Evolutionary conservation across 2,888 invertebrate genomes (phyloP), one percentile per base, ranked within the genome.

Genomic region (Cinara cedri): DNA sequence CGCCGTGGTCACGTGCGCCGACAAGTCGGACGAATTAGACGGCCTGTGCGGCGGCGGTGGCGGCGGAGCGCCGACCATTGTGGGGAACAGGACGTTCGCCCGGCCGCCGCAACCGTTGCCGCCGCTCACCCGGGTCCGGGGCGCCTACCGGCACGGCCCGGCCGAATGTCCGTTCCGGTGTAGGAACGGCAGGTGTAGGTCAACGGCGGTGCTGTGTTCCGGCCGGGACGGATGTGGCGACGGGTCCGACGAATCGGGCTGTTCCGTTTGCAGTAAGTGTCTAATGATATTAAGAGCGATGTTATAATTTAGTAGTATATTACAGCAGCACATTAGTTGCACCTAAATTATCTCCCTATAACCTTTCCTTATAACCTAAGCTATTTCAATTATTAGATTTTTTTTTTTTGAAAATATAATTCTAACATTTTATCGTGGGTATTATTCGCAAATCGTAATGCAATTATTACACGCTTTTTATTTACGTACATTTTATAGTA

Each of bases 191-290:
- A 88, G 94, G 81, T 96, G 96, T 86, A 89, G 96, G 80, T 94
- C 95, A 70, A 93, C 93, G 81, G 95, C 96, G 0, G 93, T 96
- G 82, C 91, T 94, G 3, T 96, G 96, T 86, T 95, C 94, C 16
- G 96, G 96, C 42, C 89, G 93, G 57, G 95, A 96, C 85, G 96
- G 96, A 24, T 96, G 96, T 84, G 96, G 96, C 10, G 96, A 96
- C 88, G 93, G 93, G 83, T 93, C 93, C 62, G 96, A 96, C 85
- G 96, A 96, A 86, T 90, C 89, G 82, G 90, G 91, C 82, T 96
- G 96, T 87, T 89, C 89, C 82, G 92, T 95, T 82, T 96, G 96
- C 87, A 91, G 96, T 96, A 87, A 83, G 83, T 82, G 11, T 9
- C 57, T 1, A 81, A 34, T 34, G 54, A 65, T n/a, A 21, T 3